A percentile compares a stretch with the other conserved stretches of the same genome.
These are phyloP conservation scores for Apus apus DNA, from an alignment of 2,113 vertebrate species.

Conservation along the genomic window DNA sequence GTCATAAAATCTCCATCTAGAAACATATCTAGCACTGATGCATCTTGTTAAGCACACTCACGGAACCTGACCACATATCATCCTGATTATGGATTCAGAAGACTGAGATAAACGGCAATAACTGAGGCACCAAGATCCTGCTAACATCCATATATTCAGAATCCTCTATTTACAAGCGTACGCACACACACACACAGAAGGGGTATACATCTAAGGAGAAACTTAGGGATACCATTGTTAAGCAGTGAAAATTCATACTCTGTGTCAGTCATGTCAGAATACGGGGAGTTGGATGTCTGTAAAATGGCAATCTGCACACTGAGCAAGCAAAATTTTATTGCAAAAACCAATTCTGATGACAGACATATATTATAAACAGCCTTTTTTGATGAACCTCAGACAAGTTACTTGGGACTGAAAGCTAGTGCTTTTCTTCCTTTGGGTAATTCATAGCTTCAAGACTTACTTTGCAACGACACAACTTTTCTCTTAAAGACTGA, in stretches of 20 bases:
- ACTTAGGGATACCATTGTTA: not conserved
- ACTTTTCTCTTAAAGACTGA: fast-evolving
- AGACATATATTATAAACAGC: not conserved
- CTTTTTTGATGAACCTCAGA: not conserved
- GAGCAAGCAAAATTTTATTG: not conserved
- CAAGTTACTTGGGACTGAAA: not conserved
- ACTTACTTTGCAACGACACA: not conserved
- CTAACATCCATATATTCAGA: fast-evolving
- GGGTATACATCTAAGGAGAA: not conserved
- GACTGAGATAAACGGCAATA: not conserved
- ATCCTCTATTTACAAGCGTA: not conserved
- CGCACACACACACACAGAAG: not conserved
- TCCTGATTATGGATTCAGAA: not conserved
- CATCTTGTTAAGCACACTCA: not conserved
- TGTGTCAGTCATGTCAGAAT: not conserved
- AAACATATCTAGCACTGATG: not conserved
- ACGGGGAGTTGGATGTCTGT: not conserved
- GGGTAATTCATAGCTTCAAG: not conserved
- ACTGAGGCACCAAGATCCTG: not conserved
- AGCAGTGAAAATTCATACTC: not conserved
- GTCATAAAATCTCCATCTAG: not conserved
- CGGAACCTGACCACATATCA: not conserved
- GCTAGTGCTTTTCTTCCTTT: not conserved
- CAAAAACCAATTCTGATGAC: not conserved
- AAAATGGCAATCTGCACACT: not conserved